Conservation (phyloP, 2,888 invertebrate genomes). For the Macrophya alboannulata region DNA sequence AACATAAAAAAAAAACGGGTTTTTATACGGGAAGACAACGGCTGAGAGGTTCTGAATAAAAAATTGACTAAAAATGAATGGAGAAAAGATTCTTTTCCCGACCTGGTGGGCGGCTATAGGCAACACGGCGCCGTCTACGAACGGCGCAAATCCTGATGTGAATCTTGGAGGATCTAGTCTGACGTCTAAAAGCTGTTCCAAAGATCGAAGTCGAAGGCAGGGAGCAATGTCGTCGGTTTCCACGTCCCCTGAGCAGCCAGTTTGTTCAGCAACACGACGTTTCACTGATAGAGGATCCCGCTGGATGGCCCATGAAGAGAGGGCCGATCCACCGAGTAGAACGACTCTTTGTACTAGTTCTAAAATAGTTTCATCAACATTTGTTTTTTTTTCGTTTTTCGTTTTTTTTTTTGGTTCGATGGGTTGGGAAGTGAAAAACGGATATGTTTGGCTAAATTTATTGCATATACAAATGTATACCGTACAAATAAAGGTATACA, state of each 20-base stretch:
- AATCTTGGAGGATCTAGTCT: conserved; percentile 91
- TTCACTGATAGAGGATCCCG: conserved; percentile 92
- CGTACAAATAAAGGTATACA: too few relatives aligned
- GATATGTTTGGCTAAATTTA: too few relatives aligned
- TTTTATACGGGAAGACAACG: neutral
- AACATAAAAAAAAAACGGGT: conserved; percentile 3
- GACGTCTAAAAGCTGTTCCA: conserved; percentile 88
- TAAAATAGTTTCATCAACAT: conserved; percentile 80
- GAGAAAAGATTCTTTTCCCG: conserved; percentile 40
- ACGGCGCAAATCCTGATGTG: conserved; percentile 96
- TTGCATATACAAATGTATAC: too few relatives aligned
- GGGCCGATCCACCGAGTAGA: conserved; percentile 93
- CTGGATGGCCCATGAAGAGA: conserved; percentile 96
- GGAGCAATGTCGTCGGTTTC: conserved; percentile 92
- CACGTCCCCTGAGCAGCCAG: conserved; percentile 91
- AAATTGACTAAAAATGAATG: neutral
- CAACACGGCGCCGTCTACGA: conserved; percentile 94
- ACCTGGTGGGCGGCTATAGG: conserved; percentile 76
- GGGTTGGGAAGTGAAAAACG: neutral
- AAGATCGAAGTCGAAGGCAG: conserved; percentile 90
- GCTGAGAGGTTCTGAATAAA: too few relatives aligned
- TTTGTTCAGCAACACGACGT: conserved; percentile 90
- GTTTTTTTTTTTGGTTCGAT: neutral
- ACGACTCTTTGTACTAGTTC: conserved; percentile 94
- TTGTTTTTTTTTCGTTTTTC: neutral